phyloP scores from a whole-genome alignment of 37 sponge, comb jelly and placozoan genomes.

The Bolinopsis microptera region DNA sequence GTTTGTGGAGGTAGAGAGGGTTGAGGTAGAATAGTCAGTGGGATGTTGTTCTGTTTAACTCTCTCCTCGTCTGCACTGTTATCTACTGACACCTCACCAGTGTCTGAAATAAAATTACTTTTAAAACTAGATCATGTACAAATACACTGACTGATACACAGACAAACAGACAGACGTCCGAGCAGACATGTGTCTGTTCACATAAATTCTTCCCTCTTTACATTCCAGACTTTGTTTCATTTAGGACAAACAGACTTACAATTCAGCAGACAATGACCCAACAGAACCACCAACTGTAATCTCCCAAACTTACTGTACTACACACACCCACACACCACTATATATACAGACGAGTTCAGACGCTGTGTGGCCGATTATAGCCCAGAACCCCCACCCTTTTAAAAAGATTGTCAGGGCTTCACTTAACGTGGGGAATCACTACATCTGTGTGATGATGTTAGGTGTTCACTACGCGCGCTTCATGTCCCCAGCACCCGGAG shows the following conservation, averaged over 20 bases:
- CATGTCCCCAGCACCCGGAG: background rate
- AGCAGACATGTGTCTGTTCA: too few relatives aligned
- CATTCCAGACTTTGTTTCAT: too few relatives aligned
- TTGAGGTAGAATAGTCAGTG: too few relatives aligned
- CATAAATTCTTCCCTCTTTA: too few relatives aligned
- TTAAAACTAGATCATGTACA: too few relatives aligned
- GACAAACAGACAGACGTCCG: too few relatives aligned
- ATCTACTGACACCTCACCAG: conserved; percentile 4
- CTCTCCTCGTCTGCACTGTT: background rate
- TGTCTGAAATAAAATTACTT: conserved; percentile 30
- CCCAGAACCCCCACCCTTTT: background rate
- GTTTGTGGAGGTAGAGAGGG: too few relatives aligned
- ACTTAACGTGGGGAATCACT: background rate
- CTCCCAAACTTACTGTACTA: background rate
- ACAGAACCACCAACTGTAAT: too few relatives aligned
- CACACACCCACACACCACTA: background rate
- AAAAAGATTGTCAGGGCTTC: background rate
- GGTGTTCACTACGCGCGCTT: background rate
- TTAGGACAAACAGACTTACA: too few relatives aligned
- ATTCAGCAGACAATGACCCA: too few relatives aligned
- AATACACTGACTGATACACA: too few relatives aligned
- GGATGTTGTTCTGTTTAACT: background rate
- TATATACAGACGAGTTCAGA: background rate
- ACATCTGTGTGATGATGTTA: background rate
- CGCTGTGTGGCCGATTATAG: background rate